A percentile compares a stretch with the other conserved stretches of the same genome.
Conservation (phyloP, 2,888 invertebrate species). For the Tolmerus cingulatus region DNA sequence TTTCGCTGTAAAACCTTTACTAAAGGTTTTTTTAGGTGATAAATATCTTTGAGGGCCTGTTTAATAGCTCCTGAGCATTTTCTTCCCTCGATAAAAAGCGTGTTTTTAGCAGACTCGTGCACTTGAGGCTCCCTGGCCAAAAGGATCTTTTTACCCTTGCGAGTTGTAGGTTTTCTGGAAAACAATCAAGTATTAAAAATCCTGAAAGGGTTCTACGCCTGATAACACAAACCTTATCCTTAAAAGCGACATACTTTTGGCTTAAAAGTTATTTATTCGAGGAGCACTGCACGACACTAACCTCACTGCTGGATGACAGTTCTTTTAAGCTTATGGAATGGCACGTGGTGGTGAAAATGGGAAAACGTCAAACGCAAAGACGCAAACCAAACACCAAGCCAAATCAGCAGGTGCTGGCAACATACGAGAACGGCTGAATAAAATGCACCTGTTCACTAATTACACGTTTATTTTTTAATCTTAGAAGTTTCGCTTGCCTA, state of each 20-base stretch:
- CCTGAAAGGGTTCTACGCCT: not conserved
- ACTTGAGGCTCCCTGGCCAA: conserved; percentile 85
- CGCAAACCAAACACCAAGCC: not conserved
- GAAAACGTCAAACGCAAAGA: not conserved
- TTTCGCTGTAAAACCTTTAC: conserved; percentile 78
- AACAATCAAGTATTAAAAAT: conserved; percentile 22
- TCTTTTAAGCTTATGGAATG: not conserved
- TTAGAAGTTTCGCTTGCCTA: not conserved
- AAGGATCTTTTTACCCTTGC: conserved; percentile 85
- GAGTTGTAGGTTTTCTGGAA: conserved; percentile 86
- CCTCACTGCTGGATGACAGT: not conserved
- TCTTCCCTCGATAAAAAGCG: conserved; percentile 85
- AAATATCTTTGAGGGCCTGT: conserved; percentile 84
- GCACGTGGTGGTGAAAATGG: not conserved
- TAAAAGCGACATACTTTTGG: conserved; percentile 57
- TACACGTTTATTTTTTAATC: not conserved
- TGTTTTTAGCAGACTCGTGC: conserved; percentile 85
- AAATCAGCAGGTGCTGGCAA: not conserved
- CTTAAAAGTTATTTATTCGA: not conserved
- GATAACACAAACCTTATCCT: conserved; percentile 56
- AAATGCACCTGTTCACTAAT: not conserved
- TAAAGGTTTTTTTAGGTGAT: conserved; percentile 86
- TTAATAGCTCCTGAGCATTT: conserved; percentile 77
- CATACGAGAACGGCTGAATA: not conserved
- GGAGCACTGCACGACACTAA: not conserved